A percentile compares a stretch with the other conserved stretches of the same genome.
Evolutionary conservation across 2,888 invertebrate genomes (phyloP).

Genomic region (Lathronympha strigana): DNA sequence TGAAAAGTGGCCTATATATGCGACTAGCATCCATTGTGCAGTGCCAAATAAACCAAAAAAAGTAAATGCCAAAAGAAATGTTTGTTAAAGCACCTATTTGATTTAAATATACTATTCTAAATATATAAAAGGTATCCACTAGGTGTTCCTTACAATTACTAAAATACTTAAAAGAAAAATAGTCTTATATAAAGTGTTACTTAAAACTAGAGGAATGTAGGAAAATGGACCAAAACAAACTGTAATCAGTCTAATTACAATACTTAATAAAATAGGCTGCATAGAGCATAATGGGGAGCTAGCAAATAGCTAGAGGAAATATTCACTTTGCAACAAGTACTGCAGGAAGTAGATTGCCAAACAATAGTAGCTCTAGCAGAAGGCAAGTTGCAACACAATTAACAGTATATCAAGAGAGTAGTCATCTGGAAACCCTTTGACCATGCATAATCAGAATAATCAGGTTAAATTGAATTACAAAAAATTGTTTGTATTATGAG

Average conservation of each 20-base stretch:
- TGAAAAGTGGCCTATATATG: background rate
- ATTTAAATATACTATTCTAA: slow-evolving; percentile 24
- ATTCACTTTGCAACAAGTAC: background rate
- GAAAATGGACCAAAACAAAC: slow-evolving; percentile 42
- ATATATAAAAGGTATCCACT: slow-evolving; percentile 19
- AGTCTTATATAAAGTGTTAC: slow-evolving; percentile 17
- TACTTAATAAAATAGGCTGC: background rate
- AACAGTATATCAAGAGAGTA: background rate
- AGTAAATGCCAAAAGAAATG: slow-evolving; percentile 13
- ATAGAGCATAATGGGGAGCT: background rate
- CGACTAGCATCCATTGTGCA: too few relatives aligned
- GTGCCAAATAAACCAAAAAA: background rate
- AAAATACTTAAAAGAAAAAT: slow-evolving; percentile 35
- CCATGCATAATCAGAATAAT: background rate
- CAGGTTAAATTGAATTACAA: background rate
- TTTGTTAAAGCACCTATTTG: slow-evolving; percentile 20
- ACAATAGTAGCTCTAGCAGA: slow-evolving; percentile 1
- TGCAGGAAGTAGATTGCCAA: background rate
- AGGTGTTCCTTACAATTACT: slow-evolving; percentile 37
- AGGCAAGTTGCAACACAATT: background rate
- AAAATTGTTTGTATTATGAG: background rate
- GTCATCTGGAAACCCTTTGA: background rate
- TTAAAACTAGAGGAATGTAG: slow-evolving; percentile 57
- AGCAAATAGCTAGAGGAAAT: background rate
- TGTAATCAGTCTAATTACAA: slow-evolving; percentile 23